These are phyloP conservation scores for Tinea trinotella DNA, from an alignment of 2,888 invertebrate species.

Conservation along the genomic window DNA sequence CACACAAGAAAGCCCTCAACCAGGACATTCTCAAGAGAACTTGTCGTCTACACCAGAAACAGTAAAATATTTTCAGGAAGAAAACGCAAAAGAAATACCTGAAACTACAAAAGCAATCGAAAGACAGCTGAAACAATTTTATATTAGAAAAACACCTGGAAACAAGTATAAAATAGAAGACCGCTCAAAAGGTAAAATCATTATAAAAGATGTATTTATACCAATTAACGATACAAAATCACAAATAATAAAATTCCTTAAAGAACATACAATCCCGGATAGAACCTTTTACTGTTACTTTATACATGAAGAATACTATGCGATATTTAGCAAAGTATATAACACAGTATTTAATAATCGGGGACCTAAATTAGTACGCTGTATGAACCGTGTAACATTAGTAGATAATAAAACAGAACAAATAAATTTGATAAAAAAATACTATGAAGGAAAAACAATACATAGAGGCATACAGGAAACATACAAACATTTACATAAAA, in stretches of 20 bases:
- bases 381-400: slow-evolving; percentile 23
- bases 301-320: slow-evolving; percentile 24
- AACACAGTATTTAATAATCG: slow-evolving; percentile 25
- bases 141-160: too few species aligned
- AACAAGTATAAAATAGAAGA: slow-evolving; percentile 27
- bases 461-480: too few species aligned
- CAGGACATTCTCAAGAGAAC: slow-evolving; percentile 11
- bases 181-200: slow-evolving; percentile 23
- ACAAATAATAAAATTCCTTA: slow-evolving; percentile 23
- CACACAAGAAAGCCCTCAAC: background rate
- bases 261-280: slow-evolving; percentile 24
- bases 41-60: too few species aligned
- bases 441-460: slow-evolving; percentile 24
- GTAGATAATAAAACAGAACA: slow-evolving; percentile 23
- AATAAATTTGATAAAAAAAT: slow-evolving; percentile 21
- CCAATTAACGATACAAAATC: slow-evolving; percentile 25
- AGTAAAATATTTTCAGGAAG: too few species aligned
- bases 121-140: too few species aligned
- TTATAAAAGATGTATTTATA: slow-evolving; percentile 25
- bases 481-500: slow-evolving; percentile 12
- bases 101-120: too few species aligned
- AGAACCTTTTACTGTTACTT: slow-evolving; percentile 25
- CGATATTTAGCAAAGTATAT: slow-evolving; percentile 22
- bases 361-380: slow-evolving; percentile 26
- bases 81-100: too few species aligned